These are phyloP conservation scores for Naja naja DNA, from an alignment of 2,113 vertebrate genomes.

Conservation along the genomic window DNA sequence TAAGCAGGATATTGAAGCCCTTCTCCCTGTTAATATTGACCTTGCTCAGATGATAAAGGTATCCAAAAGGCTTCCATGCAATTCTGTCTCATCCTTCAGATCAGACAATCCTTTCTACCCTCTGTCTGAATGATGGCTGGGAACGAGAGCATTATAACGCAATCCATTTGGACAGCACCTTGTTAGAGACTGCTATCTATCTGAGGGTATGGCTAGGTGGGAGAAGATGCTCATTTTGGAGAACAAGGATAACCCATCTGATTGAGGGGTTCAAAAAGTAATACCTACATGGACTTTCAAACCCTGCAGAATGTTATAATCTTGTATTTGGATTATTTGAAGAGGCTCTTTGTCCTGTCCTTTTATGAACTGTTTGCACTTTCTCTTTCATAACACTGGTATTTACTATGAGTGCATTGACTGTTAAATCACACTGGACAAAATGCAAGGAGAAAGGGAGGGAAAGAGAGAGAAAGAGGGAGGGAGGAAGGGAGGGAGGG, in stretches of 20 bases:
- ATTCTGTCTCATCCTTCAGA: background rate
- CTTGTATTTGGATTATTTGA: background rate
- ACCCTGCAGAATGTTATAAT: background rate
- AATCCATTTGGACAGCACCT: background rate
- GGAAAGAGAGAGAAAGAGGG: no score
- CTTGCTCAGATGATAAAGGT: conserved; percentile 5
- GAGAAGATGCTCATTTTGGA: background rate
- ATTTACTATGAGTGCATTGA: background rate
- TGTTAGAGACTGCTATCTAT: background rate
- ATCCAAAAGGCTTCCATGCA: background rate
- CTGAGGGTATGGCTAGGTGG: background rate
- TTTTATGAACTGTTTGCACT: background rate
- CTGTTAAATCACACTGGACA: background rate
- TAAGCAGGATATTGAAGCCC: background rate
- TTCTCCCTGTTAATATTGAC: background rate
- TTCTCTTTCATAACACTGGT: background rate
- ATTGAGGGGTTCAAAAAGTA: background rate
- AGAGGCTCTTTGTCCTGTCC: background rate
- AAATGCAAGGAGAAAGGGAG: background rate
- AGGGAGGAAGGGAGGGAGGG: no score
- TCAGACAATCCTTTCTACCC: background rate
- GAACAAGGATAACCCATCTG: background rate
- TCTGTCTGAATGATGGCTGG: background rate
- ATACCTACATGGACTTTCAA: background rate
- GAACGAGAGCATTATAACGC: background rate